phyloP scores from a whole-genome alignment of 2,888 invertebrate genomes.

The Sarcophaga caerulescens region DNA sequence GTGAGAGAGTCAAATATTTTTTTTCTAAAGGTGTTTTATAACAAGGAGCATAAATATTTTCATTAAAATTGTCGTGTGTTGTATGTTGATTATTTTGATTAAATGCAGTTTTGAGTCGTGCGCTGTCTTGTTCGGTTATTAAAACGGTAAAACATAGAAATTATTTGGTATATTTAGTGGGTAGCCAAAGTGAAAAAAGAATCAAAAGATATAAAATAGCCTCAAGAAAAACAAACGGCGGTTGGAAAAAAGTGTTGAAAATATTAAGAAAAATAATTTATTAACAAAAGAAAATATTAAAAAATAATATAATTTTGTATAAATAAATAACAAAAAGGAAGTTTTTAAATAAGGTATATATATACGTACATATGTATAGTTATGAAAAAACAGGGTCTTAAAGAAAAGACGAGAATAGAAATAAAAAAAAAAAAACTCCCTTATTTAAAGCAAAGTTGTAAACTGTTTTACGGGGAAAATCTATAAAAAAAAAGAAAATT shows the following conservation, averaged over 20 bases:
- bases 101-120: slow-evolving; percentile 78
- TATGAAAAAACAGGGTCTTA: not conserved
- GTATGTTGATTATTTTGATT: slow-evolving; percentile 33
- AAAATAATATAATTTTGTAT: not conserved
- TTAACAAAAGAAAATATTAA: not conserved
- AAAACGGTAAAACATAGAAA: slow-evolving; percentile 29
- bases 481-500: too few relatives aligned
- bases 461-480: not conserved
- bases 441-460: not conserved
- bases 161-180: not conserved
- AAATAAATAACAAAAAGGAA: not conserved
- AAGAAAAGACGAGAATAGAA: not conserved
- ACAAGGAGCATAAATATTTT: slow-evolving; percentile 27
- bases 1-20: not conserved
- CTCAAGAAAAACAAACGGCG: not conserved
- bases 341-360: not conserved
- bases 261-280: not conserved
- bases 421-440: not conserved
- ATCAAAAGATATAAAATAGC: slow-evolving; percentile 6
- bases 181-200: slow-evolving; percentile 28
- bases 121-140: slow-evolving; percentile 75
- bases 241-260: not conserved
- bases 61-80: not conserved
- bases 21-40: not conserved
- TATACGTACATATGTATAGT: not conserved